phyloP scores from a whole-genome alignment of 2,888 invertebrate species.

The Andrena praecox region DNA sequence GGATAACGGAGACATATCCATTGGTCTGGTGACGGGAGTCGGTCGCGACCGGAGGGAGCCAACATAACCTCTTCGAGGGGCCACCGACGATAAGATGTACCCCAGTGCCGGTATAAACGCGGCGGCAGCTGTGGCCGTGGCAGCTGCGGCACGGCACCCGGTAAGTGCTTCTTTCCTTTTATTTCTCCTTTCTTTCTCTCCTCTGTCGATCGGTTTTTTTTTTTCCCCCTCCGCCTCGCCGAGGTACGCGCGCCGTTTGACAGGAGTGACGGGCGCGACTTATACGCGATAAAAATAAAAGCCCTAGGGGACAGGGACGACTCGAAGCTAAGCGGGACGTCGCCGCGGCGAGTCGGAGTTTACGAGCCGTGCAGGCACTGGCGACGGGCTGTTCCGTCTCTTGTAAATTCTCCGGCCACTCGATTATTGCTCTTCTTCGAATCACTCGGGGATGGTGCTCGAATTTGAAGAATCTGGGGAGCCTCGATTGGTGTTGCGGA shows the following conservation, averaged over 20 bases:
- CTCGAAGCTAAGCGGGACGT: conserved; percentile 12
- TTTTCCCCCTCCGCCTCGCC: neutral
- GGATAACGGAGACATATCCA: conserved; percentile 65
- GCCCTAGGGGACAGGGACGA: conserved; percentile 2
- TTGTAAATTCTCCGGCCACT: too few species aligned
- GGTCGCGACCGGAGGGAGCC: conserved; percentile 50
- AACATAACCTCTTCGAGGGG: conserved; percentile 62
- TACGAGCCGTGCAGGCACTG: too few species aligned
- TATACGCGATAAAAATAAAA: conserved; percentile 39
- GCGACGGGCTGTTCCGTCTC: too few species aligned
- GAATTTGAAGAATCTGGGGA: too few species aligned
- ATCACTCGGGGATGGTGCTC: too few species aligned
- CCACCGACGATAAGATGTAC: conserved; percentile 76
- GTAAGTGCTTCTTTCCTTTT: conserved; percentile 73
- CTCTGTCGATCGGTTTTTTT: neutral
- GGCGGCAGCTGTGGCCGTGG: conserved; percentile 84
- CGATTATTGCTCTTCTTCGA: too few species aligned
- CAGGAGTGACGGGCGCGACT: conserved; percentile 32
- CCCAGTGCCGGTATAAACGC: conserved; percentile 83
- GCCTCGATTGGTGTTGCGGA: too few species aligned
- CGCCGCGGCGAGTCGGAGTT: too few species aligned
- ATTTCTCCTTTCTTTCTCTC: conserved; percentile 13
- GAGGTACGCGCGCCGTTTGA: conserved; percentile 15
- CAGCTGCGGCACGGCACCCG: conserved; percentile 84
- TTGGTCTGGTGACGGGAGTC: conserved; percentile 53